Base-by-base conservation (phyloP, 2,113 vertebrate species). In the Vidua macroura region DNA sequence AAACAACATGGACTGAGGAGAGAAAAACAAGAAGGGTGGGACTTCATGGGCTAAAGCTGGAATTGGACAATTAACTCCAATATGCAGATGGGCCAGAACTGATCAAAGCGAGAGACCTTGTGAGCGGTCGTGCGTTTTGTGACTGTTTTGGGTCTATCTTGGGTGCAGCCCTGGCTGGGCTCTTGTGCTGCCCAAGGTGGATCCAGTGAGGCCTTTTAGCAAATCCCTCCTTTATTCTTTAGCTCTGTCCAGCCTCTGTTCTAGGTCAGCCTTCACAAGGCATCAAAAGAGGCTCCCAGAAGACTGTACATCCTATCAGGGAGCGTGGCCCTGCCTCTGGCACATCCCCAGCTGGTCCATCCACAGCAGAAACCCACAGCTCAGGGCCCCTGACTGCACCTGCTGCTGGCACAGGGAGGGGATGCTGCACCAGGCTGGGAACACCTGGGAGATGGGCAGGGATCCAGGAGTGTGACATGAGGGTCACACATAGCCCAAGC, bases 321-420 rank as follows among this genome's bases (percentile, higher is more conserved):
- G 27, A 52, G 22, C 11, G n/a, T 35, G 37, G 55, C 55, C 44
- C 59, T 93, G 41, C 27, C 60, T 14, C 46, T 52, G 43, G 30
- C 37, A 22, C n/a, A 13, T 37, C 11, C 49, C 31, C 58, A 51
- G 51, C 58, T 64, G 43, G 8, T 35, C 31, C 35, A 25, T 31
- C 18, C 51, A 27, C 41, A 49, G 67, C 66, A 48, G 12, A 41
- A 74, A n/a, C 3, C 16, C 49, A 7, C 18, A 51, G 43, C 67
- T 33, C 76, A n/a, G n/a, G 30, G 25, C 10, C 39, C 14, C 56
- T 87, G 64, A 1, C 28, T 41, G 64, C 41, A 37, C 31, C 16
- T 55, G 31, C 27, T 60, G 0, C 0, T 10, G 23, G 25, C 2
- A 2, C 51, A 39, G 52, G 30, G 18, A 87, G 10, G 20, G 46